Conservation (phyloP, 2,888 invertebrate species). For the Trachelus stipa region DNA sequence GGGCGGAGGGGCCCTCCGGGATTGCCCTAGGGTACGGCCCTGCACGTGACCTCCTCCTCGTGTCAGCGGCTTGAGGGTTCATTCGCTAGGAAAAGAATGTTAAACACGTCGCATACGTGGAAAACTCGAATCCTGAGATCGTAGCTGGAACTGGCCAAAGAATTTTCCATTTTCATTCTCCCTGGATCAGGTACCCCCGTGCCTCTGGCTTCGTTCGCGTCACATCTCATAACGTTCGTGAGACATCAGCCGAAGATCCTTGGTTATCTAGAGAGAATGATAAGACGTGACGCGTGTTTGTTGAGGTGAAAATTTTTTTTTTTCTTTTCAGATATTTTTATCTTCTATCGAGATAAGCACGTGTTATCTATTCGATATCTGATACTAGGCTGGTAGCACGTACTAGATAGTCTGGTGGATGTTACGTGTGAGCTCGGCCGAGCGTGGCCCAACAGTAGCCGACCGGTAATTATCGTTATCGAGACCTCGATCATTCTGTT, state of each 20-base stretch:
- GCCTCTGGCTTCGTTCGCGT: too few species aligned
- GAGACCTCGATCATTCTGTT: neutral
- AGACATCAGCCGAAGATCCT: neutral
- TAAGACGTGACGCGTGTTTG: neutral
- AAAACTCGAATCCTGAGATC: neutral
- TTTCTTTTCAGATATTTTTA: neutral
- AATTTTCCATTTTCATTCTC: neutral
- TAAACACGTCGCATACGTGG: neutral
- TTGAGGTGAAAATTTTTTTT: neutral
- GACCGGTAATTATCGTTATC: neutral
- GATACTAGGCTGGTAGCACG: neutral
- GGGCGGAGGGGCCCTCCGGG: neutral
- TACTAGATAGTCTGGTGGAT: neutral
- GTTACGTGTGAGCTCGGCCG: neutral
- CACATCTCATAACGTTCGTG: neutral
- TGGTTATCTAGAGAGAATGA: neutral
- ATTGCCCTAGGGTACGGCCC: neutral
- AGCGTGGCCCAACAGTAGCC: neutral
- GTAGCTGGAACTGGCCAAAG: neutral
- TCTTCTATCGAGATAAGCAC: neutral
- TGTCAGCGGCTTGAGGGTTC: constrained; percentile 14
- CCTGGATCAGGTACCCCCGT: neutral
- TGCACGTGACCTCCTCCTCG: constrained; percentile 19
- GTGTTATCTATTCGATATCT: neutral
- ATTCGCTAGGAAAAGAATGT: constrained; percentile 6